Base-by-base conservation (phyloP, 2,888 invertebrate genomes). In the Caradrina clavipalpis region DNA sequence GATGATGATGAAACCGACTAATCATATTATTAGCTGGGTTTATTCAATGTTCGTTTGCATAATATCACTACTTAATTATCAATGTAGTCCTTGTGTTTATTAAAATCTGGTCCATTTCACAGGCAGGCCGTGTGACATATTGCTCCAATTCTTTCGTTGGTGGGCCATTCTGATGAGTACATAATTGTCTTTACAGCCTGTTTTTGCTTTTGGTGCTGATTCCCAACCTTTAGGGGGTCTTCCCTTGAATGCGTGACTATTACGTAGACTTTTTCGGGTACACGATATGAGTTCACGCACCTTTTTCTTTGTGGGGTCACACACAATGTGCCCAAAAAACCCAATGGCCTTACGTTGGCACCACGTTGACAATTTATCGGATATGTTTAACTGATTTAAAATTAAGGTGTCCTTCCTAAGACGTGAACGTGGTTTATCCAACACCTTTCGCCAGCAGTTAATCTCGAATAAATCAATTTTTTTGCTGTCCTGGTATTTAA, bases 391-490 rank as follows among this genome's bases (percentile, higher is more conserved):
- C 11, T 62, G 15, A 35, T n/a, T 49, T 3, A 62, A 49, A 35
- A 64, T 64, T 7, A 35, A 49, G 11, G 19, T 15, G 22, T 64
- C 62, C 0, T 47, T 35, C 47, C 5, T 47, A 21, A 11, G 35
- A 22, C 47, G 49, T 22, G 47, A 35, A 5, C 47, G 21, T 35
- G 62, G 11, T 49, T 49, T 35, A 49, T 22, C 19, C n/a, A 64
- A 64, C n/a, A 64, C 49, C 15, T 64, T 64, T 15, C 64, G 62
- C 64, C 64, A 64, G 22, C 64, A 64, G 7, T 64, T 49, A 62
- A 64, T 64, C 22, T 64, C 63, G 6, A 64, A 64, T 19, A 11
- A 2, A 49, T 64, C 64, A 8, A 64, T 64, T 35, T 49, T 64
- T 49, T 11, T 64, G 7, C 49, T 47, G 35, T 64, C 64, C 11